phyloP scores from a whole-genome alignment of 1,140 invertebrate species.

The Tribolium madens region DNA sequence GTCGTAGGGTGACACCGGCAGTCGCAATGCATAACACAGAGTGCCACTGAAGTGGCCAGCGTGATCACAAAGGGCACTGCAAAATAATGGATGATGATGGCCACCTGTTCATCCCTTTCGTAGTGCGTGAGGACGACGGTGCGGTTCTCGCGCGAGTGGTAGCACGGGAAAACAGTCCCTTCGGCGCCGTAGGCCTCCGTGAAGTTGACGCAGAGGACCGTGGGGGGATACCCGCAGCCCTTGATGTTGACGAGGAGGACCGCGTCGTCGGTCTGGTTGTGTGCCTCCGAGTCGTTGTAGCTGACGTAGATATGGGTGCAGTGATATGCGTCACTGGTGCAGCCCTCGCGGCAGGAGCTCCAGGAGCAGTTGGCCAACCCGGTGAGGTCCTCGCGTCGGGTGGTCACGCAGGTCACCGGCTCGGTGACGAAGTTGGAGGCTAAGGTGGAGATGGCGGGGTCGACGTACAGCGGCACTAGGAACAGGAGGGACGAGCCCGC shows the following conservation, averaged over 20 bases:
- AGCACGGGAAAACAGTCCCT: constrained; percentile 84
- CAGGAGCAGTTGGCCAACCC: constrained; percentile 86
- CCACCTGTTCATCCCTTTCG: constrained; percentile 81
- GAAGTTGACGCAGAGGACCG: constrained; percentile 86
- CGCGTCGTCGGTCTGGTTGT: constrained; percentile 71
- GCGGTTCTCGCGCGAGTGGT: constrained; percentile 84
- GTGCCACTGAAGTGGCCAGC: constrained; percentile 82
- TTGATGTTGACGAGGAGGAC: constrained; percentile 83
- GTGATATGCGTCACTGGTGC: constrained; percentile 87
- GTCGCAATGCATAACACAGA: constrained; percentile 86
- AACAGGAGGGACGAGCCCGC: constrained; percentile 87
- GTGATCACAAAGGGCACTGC: constrained; percentile 85
- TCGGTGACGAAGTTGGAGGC: constrained; percentile 84
- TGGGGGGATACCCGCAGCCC: constrained; percentile 90
- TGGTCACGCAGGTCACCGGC: constrained; percentile 83
- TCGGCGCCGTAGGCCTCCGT: constrained; percentile 80
- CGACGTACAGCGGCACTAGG: constrained; percentile 89
- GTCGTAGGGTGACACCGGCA: constrained; percentile 61
- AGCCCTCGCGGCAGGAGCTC: constrained; percentile 89
- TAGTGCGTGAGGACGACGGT: constrained; percentile 85
- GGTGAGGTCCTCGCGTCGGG: constrained; percentile 78
- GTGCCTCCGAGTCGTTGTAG: constrained; percentile 70
- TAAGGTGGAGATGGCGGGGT: constrained; percentile 89
- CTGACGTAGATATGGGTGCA: constrained; percentile 89
- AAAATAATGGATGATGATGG: constrained; percentile 83